Conservation (phyloP, 2,113 vertebrate species). For the Herpailurus yagouaroundi region DNA sequence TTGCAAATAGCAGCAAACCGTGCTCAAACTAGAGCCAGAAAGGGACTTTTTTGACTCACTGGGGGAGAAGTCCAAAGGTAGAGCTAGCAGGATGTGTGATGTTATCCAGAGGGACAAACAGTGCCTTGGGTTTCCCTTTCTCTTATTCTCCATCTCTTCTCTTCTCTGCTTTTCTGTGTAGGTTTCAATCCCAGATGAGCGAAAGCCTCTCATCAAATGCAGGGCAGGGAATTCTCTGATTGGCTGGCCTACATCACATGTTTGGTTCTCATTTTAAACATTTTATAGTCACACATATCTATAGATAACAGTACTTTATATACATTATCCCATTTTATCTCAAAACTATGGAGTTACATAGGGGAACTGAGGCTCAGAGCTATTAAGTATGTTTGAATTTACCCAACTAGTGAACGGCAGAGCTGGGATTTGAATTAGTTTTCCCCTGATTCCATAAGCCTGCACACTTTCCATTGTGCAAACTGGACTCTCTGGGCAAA, state of each 20-base stretch:
- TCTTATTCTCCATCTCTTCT: neutral
- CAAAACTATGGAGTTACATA: neutral
- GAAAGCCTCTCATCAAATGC: neutral
- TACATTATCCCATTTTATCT: neutral
- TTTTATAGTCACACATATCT: neutral
- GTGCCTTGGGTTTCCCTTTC: neutral
- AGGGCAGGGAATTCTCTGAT: neutral
- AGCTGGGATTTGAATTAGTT: too few relatives aligned
- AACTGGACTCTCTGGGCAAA: neutral
- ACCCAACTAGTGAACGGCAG: neutral
- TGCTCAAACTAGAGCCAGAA: neutral
- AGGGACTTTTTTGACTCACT: neutral
- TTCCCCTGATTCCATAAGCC: neutral
- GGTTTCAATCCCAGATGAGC: neutral
- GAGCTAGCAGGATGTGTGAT: neutral
- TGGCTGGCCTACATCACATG: neutral
- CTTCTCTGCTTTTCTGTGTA: neutral
- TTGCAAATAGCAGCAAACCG: neutral
- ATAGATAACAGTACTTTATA: neutral
- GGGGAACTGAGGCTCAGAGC: neutral
- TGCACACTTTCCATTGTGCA: too few relatives aligned
- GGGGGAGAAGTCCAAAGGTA: neutral
- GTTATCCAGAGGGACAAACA: neutral
- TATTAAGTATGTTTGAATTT: neutral
- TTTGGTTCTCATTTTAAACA: neutral